phyloP scores from a whole-genome alignment of 2,797 vertebrate genomes.

The Hippocampus kuda region DNA sequence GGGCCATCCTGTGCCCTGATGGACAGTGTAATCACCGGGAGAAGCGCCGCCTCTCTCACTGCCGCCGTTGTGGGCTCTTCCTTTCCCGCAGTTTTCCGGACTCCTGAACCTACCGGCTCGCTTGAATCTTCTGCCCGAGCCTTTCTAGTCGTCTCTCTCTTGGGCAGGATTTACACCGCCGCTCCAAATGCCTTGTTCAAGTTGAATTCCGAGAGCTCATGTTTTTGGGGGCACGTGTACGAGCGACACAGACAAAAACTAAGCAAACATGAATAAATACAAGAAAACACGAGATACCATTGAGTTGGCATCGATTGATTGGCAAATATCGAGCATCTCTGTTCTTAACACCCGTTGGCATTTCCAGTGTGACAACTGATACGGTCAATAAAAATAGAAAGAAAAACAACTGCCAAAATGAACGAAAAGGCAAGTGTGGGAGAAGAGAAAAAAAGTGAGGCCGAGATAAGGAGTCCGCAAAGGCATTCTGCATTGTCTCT shows the following conservation, averaged over 20 bases:
- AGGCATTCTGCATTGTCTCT: slow-evolving; percentile 43
- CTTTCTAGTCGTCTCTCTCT: slow-evolving; percentile 18
- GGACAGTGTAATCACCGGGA: slow-evolving; percentile 91
- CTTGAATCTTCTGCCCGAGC: slow-evolving; percentile 27
- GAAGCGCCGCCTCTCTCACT: slow-evolving; percentile 10
- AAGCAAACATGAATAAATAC: no score
- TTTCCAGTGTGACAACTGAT: background rate
- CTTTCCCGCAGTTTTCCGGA: slow-evolving; percentile 22
- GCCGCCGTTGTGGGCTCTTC: slow-evolving; percentile 21
- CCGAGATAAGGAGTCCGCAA: slow-evolving; percentile 38
- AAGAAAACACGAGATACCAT: background rate
- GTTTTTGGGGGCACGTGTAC: background rate
- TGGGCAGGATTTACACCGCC: background rate
- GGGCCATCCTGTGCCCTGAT: slow-evolving; percentile 74
- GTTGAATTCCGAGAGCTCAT: background rate
- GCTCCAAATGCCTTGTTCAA: background rate
- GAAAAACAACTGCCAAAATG: background rate
- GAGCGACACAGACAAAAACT: background rate
- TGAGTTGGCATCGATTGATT: no score
- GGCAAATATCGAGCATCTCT: no score
- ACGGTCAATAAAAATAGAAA: slow-evolving; percentile 11
- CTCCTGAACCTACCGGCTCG: slow-evolving; percentile 10
- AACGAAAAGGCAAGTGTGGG: background rate
- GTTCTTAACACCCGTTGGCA: background rate
- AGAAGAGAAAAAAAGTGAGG: slow-evolving; percentile 1